These are phyloP conservation scores for Chloroclystis v-ata DNA, from an alignment of 2,888 invertebrate genomes.

Conservation along the genomic window DNA sequence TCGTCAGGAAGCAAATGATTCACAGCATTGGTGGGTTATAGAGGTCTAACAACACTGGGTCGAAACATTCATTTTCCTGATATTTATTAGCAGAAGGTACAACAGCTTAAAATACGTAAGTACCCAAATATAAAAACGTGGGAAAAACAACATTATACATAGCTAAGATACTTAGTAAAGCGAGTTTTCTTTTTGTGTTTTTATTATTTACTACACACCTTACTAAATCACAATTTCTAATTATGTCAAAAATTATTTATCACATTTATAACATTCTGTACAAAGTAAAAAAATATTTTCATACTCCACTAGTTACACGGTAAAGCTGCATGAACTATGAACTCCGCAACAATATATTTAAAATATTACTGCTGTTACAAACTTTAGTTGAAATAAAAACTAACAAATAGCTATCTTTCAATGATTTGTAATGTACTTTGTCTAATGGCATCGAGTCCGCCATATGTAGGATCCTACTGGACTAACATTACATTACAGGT, in stretches of 20 bases:
- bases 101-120: slow-evolving; percentile 70
- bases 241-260: slow-evolving; percentile 74
- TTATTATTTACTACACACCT: slow-evolving; percentile 67
- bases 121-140: slow-evolving; percentile 73
- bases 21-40: slow-evolving; percentile 78
- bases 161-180: slow-evolving; percentile 70
- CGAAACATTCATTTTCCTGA: slow-evolving; percentile 67
- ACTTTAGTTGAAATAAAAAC: slow-evolving; percentile 35
- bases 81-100: slow-evolving; percentile 61
- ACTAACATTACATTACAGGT: slow-evolving; percentile 2
- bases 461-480: slow-evolving; percentile 13
- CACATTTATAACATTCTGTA: slow-evolving; percentile 76
- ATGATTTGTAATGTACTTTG: slow-evolving; percentile 35
- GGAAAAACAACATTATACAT: slow-evolving; percentile 63
- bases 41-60: slow-evolving; percentile 70
- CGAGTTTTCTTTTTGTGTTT: slow-evolving; percentile 57
- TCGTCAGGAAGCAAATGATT: slow-evolving; percentile 77
- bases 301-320: slow-evolving; percentile 68
- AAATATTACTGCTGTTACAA: slow-evolving; percentile 37
- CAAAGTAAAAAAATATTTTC: slow-evolving; percentile 76
- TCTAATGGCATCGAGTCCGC: slow-evolving; percentile 35
- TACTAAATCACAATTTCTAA: slow-evolving; percentile 76
- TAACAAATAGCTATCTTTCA: slow-evolving; percentile 20
- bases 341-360: slow-evolving; percentile 42
- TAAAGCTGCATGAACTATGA: slow-evolving; percentile 58